These are phyloP conservation scores for Aspidiotus rigidus DNA, from an alignment of 2,888 invertebrate species.

Conservation along the genomic window DNA sequence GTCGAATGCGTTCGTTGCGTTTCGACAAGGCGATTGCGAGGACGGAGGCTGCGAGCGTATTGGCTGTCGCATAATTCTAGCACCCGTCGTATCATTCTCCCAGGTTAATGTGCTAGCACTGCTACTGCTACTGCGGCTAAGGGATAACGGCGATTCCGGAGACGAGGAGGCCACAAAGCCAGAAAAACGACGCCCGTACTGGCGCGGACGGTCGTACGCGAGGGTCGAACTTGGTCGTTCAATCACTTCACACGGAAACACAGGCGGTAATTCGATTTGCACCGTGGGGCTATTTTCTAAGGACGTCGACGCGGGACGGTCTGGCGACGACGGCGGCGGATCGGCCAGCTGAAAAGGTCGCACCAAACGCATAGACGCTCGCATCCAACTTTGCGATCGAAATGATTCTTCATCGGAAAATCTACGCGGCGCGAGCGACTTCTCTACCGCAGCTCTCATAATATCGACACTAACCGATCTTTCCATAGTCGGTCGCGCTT, in stretches of 20 bases:
- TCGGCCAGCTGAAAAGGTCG: constrained; percentile 31
- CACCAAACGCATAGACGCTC: constrained; percentile 31
- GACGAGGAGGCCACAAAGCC: constrained; percentile 11
- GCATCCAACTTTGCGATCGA: constrained; percentile 25
- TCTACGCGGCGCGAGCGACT: constrained; percentile 1
- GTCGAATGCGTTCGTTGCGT: not conserved
- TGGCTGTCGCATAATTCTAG: not conserved
- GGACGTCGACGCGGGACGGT: not conserved
- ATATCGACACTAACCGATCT: constrained; percentile 20
- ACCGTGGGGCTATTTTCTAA: constrained; percentile 4
- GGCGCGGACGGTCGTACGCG: constrained; percentile 21
- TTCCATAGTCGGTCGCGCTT: not conserved
- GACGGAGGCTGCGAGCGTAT: not conserved
- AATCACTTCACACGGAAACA: constrained; percentile 30
- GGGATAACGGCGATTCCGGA: constrained; percentile 1
- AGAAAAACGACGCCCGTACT: constrained; percentile 26
- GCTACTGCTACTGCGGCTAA: not conserved
- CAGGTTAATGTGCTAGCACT: constrained; percentile 3
- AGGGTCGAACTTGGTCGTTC: constrained; percentile 24
- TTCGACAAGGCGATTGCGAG: not conserved
- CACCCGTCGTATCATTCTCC: not conserved
- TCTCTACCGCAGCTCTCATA: constrained; percentile 10
- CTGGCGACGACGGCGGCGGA: constrained; percentile 10
- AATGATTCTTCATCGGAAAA: constrained; percentile 6
- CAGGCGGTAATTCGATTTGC: constrained; percentile 24